Conservation (phyloP, 2,113 vertebrate species). For the Xiphias gladius region DNA sequence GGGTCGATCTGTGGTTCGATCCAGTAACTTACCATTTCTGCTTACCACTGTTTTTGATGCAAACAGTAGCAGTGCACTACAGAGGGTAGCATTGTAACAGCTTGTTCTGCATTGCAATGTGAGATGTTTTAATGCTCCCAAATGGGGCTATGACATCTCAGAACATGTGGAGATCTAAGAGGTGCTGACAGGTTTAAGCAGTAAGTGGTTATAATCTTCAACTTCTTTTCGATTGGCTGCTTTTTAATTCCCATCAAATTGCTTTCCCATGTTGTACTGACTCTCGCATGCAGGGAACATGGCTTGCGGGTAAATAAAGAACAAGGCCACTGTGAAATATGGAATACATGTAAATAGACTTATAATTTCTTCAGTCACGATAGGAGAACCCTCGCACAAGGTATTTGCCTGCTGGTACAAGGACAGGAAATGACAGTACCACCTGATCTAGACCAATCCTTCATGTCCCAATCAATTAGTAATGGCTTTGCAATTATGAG, state of each 20-base stretch:
- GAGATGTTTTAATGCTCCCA: neutral
- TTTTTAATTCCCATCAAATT: constrained; percentile 29
- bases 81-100: neutral
- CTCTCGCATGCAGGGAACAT: neutral
- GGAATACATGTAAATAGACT: constrained; percentile 15
- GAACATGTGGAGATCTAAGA: neutral
- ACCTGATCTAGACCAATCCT: constrained; percentile 23
- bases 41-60: neutral
- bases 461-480: constrained; percentile 59
- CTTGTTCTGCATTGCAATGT: constrained; percentile 1
- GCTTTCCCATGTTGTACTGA: constrained; percentile 24
- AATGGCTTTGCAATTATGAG: constrained; percentile 37
- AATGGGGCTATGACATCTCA: neutral
- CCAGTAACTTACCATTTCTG: too few species aligned
- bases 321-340: constrained; percentile 15
- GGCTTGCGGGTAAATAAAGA: neutral
- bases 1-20: too few species aligned
- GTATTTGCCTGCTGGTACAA: constrained; percentile 9
- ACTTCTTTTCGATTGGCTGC: constrained; percentile 1
- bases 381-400: constrained; percentile 1
- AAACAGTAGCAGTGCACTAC: neutral
- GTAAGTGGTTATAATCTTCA: neutral
- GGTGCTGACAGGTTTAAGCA: constrained; percentile 32
- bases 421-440: constrained; percentile 18
- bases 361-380: constrained; percentile 27